Percentiles rank a stretch among this genome's conserved stretches.
These are phyloP conservation scores for Liodrosophila aerea DNA, from an alignment of 2,888 invertebrate species.

Conservation along the genomic window DNA sequence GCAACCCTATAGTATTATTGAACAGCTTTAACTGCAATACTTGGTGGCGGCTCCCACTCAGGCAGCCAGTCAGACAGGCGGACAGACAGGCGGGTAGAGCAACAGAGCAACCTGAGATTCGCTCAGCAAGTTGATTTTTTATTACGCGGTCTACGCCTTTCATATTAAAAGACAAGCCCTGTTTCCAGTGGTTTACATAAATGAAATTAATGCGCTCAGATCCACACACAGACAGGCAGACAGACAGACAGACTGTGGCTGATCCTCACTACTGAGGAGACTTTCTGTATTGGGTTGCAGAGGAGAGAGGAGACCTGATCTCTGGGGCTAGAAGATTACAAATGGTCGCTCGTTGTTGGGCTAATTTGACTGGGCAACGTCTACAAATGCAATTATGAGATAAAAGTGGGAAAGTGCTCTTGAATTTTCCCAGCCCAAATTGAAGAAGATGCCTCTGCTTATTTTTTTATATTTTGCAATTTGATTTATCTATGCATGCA, in stretches of 20 bases:
- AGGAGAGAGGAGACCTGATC: background rate
- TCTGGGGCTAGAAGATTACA: slow-evolving; percentile 52
- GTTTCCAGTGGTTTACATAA: slow-evolving; percentile 71
- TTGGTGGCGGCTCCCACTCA: slow-evolving; percentile 49
- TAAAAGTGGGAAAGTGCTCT: slow-evolving; percentile 58
- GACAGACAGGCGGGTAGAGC: too few relatives aligned
- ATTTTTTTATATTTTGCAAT: slow-evolving; percentile 50
- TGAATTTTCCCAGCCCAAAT: slow-evolving; percentile 44
- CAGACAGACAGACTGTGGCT: slow-evolving; percentile 7
- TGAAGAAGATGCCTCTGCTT: slow-evolving; percentile 32
- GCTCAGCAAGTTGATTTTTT: slow-evolving; percentile 73
- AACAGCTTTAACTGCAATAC: slow-evolving; percentile 15
- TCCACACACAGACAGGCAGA: background rate
- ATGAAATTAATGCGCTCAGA: slow-evolving; percentile 69
- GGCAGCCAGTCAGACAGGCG: background rate
- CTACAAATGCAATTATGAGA: slow-evolving; percentile 78
- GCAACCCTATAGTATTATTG: slow-evolving; percentile 45
- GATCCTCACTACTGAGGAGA: slow-evolving; percentile 6
- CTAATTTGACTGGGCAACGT: slow-evolving; percentile 69
- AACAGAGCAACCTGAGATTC: slow-evolving; percentile 7
- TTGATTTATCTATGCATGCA: slow-evolving; percentile 33
- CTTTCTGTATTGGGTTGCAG: background rate
- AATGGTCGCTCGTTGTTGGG: slow-evolving; percentile 46
- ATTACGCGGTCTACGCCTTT: slow-evolving; percentile 76
- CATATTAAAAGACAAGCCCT: slow-evolving; percentile 71